Percentiles rank a stretch among this genome's conserved stretches.
Evolutionary conservation across 2,888 invertebrate species (phyloP).

Genomic region (Ormia ochracea): DNA sequence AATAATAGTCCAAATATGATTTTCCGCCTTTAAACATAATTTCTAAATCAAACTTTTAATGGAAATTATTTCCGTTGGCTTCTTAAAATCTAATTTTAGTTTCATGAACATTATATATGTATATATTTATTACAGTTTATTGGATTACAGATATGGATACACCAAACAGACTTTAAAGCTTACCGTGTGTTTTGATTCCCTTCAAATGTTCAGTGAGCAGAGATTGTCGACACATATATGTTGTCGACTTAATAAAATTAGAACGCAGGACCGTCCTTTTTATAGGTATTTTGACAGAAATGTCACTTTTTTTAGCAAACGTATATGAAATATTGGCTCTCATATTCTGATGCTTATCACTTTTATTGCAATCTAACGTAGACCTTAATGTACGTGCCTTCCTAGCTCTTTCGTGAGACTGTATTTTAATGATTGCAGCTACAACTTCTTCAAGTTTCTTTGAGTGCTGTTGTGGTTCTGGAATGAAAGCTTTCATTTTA

Average conservation of each 20-base stretch:
- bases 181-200: not conserved
- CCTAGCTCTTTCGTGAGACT: slow-evolving; percentile 78
- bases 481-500: slow-evolving; percentile 69
- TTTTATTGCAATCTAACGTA: slow-evolving; percentile 66
- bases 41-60: too few species aligned
- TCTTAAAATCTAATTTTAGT: too few species aligned
- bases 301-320: slow-evolving; percentile 71
- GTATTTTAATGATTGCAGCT: slow-evolving; percentile 74
- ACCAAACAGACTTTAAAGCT: not conserved
- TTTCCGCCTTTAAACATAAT: too few species aligned
- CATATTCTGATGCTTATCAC: slow-evolving; percentile 59
- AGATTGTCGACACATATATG: slow-evolving; percentile 10
- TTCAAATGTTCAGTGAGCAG: not conserved
- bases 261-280: slow-evolving; percentile 71
- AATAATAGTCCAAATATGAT: too few species aligned
- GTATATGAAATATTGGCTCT: slow-evolving; percentile 66
- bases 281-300: slow-evolving; percentile 71
- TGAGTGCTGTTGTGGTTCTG: slow-evolving; percentile 64
- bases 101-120: not conserved
- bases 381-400: slow-evolving; percentile 67
- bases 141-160: not conserved
- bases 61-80: too few species aligned
- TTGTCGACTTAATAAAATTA: slow-evolving; percentile 67
- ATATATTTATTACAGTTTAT: not conserved
- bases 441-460: slow-evolving; percentile 65